phyloP scores from a whole-genome alignment of 2,113 vertebrate genomes.

The Gopherus evgoodei region DNA sequence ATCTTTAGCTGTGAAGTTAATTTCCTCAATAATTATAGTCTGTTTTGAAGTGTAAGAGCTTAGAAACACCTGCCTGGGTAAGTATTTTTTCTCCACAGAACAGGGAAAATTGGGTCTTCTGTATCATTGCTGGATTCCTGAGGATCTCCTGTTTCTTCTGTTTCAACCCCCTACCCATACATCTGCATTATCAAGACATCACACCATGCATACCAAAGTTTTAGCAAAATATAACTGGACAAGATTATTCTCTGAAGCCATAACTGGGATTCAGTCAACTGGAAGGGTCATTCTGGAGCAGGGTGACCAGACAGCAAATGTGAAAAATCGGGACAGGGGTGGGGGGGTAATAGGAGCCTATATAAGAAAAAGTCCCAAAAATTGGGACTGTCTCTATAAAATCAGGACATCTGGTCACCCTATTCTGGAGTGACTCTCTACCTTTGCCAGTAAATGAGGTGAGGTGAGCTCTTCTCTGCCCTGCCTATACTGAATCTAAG shows the following conservation, averaged over 20 bases:
- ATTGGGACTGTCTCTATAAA: no score
- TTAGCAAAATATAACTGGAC: background rate
- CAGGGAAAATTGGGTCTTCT: constrained; percentile 12
- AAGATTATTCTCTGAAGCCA: background rate
- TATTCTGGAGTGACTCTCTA: background rate
- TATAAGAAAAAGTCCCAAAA: no score
- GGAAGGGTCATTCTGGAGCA: background rate
- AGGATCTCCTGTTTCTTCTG: background rate
- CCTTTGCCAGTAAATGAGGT: background rate
- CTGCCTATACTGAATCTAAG: background rate
- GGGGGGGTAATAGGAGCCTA: no score
- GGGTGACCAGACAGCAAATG: no score
- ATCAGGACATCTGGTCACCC: no score
- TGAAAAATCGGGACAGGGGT: no score
- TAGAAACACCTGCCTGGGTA: constrained; percentile 32
- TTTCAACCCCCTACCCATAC: background rate
- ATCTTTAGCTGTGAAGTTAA: constrained; percentile 78
- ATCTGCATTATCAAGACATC: accelerated
- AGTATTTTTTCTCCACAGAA: constrained; percentile 14
- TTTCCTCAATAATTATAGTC: constrained; percentile 79
- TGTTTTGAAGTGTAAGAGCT: constrained; percentile 68
- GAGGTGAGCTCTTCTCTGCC: accelerated
- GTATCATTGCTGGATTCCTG: background rate
- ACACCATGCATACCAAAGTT: background rate
- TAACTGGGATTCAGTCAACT: background rate